Conservation (phyloP, 2,113 vertebrate genomes). For the Phrynosoma blainvillii region DNA sequence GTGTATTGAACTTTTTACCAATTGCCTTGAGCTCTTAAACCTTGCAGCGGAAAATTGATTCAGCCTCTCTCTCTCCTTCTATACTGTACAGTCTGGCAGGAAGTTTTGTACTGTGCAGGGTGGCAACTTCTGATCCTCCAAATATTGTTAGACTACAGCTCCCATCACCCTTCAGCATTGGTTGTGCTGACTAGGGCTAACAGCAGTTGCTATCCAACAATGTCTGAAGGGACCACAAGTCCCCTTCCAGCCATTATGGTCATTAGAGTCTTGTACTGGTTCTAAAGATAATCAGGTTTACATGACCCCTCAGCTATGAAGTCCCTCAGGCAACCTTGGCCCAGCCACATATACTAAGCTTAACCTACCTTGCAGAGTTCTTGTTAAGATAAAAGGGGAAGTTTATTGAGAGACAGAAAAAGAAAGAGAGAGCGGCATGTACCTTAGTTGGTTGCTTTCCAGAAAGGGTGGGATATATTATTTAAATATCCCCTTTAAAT, state of each 20-base stretch:
- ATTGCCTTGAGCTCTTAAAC: neutral
- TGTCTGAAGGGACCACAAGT: too few species aligned
- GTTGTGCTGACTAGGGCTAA: too few species aligned
- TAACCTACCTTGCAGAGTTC: neutral
- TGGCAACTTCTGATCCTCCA: too few species aligned
- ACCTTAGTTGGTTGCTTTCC: neutral
- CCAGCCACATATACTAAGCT: neutral
- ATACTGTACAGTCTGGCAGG: too few species aligned
- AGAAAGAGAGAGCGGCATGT: neutral
- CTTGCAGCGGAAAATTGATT: neutral
- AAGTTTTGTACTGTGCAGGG: neutral
- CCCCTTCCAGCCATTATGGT: too few species aligned
- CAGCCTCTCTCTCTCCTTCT: too few species aligned
- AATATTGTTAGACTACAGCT: too few species aligned
- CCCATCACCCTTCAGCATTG: too few species aligned
- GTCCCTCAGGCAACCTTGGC: neutral
- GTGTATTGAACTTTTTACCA: neutral
- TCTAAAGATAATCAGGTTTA: neutral
- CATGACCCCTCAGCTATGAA: neutral
- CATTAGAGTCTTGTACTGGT: neutral
- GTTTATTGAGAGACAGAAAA: too few species aligned
- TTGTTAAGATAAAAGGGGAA: neutral
- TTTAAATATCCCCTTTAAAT: neutral
- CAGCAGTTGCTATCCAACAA: too few species aligned
- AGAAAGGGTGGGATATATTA: neutral